These are phyloP conservation scores for Ceriagrion tenellum DNA, from an alignment of 2,888 invertebrate species.

Conservation along the genomic window DNA sequence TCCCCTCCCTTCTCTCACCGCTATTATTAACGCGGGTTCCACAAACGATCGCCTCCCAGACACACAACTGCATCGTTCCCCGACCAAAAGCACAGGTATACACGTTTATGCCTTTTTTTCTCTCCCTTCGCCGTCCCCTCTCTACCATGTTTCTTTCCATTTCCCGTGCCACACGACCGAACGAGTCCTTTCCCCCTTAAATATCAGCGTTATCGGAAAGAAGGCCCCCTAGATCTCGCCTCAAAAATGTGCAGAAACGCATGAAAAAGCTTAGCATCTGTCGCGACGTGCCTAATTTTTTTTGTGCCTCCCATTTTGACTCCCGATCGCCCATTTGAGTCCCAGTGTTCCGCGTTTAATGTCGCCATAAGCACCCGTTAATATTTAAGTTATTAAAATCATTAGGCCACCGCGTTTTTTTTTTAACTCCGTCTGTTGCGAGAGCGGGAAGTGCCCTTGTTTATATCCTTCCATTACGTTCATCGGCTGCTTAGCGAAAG, in stretches of 20 bases:
- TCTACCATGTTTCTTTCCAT: slow-evolving; percentile 1
- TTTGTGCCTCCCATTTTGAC: neutral
- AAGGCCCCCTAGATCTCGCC: neutral
- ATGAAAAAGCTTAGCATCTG: slow-evolving; percentile 17
- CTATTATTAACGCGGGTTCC: neutral
- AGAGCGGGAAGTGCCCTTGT: neutral
- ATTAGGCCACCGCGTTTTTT: neutral
- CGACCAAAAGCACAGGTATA: neutral
- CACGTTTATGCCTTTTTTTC: neutral
- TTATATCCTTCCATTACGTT: slow-evolving; percentile 11
- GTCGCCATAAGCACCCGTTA: neutral
- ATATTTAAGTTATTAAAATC: slow-evolving; percentile 32
- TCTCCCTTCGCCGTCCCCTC: neutral
- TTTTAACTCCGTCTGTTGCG: neutral
- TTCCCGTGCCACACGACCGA: neutral
- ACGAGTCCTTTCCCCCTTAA: neutral
- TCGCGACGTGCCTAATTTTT: neutral
- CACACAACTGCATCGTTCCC: slow-evolving; percentile 3
- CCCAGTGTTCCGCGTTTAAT: neutral
- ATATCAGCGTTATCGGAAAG: neutral
- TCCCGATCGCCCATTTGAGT: neutral
- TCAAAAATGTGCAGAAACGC: slow-evolving; percentile 19
- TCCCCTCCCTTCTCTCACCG: neutral
- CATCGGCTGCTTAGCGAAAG: neutral
- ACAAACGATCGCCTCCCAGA: neutral